These are phyloP conservation scores for Actenoides lindsayi DNA, from an alignment of 2,113 vertebrate genomes.

Conservation along the genomic window DNA sequence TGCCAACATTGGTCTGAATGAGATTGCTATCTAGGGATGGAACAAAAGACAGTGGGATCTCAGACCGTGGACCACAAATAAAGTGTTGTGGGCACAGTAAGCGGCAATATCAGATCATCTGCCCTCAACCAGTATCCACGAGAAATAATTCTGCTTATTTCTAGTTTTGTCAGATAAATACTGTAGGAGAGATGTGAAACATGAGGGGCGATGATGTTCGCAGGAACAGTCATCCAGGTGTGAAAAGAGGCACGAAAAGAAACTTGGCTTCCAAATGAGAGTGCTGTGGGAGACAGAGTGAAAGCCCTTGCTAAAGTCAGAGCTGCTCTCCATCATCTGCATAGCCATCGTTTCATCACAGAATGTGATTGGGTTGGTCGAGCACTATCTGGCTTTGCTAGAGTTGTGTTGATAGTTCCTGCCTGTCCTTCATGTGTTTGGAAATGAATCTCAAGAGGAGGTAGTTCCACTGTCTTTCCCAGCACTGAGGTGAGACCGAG, in stretches of 20 bases:
- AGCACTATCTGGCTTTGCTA: background rate
- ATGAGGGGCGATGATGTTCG: background rate
- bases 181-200: background rate
- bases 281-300: background rate
- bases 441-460: background rate
- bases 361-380: background rate
- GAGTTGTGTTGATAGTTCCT: background rate
- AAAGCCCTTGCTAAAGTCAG: background rate
- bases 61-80: accelerated
- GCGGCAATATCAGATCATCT: background rate
- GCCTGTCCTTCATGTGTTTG: background rate
- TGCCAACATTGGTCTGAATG: background rate
- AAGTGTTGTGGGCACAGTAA: background rate
- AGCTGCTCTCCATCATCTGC: background rate
- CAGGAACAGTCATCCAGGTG: background rate
- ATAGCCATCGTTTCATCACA: background rate
- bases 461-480: background rate
- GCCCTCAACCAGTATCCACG: background rate
- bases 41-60: background rate
- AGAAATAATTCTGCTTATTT: background rate
- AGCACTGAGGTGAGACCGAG: background rate
- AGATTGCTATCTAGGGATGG: background rate
- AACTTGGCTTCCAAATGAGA: background rate
- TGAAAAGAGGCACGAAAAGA: background rate
- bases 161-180: background rate